Base-by-base conservation (phyloP, 2,888 invertebrate genomes). In the Caradrina clavipalpis region DNA sequence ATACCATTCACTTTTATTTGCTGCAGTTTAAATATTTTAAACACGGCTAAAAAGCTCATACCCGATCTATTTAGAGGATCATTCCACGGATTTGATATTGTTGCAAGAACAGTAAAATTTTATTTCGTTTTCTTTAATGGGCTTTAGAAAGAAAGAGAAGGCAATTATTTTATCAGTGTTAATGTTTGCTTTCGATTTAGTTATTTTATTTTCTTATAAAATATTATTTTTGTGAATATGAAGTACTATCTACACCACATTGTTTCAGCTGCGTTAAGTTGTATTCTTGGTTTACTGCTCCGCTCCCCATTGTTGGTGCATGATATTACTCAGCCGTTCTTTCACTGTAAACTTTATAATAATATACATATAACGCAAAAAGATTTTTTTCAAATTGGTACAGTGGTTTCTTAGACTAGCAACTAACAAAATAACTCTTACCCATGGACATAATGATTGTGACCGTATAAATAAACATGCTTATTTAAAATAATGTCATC, bases 151-250 rank as follows among this genome's bases (percentile, higher is more conserved):
- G 73, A 58, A 72, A 53, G 54, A 67, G n/a, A 39, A 22, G 10
- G 58, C 26, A 69, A 47, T 50, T 56, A 68, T 63, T 69, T 54
- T 55, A 35, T 53, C 51, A 60, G 45, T 73, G 56, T 68, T 11
- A 22, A 65, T 39, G 26, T 66, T 68, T 59, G 19, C 21, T 60
- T 77, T 83, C 59, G 15, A 59, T 67, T 64, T 59, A n/a, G 19
- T 58, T 62, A 51, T 54, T 66, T 71, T 13, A 7, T 63, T 69
- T 60, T 60, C 31, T 13, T 60, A 35, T 5, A 21, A 15, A 76
- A 64, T 13, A 47, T 74, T 1, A 53, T 63, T 54, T 39, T 0
- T 47, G 26, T 73, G 19, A 53, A 39, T 15, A 31, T 39, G 31
- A 55, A 57, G 31, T 39, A 39, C 35, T 35, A 35, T 35, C 8